phyloP scores from a whole-genome alignment of 2,797 vertebrate species.

The Gambelia wislizenii region DNA sequence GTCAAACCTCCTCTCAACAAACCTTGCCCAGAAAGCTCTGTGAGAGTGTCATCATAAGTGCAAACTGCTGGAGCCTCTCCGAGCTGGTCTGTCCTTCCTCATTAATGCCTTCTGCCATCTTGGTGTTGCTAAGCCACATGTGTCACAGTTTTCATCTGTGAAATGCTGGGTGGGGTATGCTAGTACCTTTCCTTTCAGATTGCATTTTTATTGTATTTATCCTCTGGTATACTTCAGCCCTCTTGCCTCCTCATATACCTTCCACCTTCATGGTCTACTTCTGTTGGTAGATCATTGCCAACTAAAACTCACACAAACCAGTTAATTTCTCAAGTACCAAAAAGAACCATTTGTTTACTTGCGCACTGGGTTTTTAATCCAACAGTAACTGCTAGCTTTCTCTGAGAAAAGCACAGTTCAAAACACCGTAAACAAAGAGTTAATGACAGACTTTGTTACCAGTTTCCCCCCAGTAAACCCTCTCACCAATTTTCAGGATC shows the following conservation, averaged over 20 bases:
- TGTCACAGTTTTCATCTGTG: no score
- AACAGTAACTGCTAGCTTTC: background rate
- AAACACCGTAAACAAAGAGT: background rate
- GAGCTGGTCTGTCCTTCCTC: no score
- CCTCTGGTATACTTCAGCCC: background rate
- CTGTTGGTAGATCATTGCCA: background rate
- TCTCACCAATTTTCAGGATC: slow-evolving; percentile 40
- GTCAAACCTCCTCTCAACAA: no score
- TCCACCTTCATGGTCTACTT: background rate
- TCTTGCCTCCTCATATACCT: background rate
- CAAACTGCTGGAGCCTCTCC: no score
- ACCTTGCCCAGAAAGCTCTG: no score
- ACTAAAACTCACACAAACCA: background rate
- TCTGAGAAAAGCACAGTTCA: slow-evolving; percentile 23
- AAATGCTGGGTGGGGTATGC: no score
- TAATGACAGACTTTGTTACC: slow-evolving; percentile 28
- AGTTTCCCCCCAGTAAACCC: slow-evolving; percentile 40
- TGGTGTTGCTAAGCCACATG: no score
- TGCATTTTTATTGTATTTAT: no score
- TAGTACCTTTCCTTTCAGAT: no score
- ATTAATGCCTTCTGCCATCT: no score
- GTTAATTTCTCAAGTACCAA: background rate
- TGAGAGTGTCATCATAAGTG: no score
- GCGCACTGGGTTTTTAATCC: background rate
- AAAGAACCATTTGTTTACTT: background rate